A percentile compares a stretch with the other conserved stretches of the same genome.
Conservation (phyloP, 2,797 vertebrate genomes). For the Hipposideros larvatus region DNA sequence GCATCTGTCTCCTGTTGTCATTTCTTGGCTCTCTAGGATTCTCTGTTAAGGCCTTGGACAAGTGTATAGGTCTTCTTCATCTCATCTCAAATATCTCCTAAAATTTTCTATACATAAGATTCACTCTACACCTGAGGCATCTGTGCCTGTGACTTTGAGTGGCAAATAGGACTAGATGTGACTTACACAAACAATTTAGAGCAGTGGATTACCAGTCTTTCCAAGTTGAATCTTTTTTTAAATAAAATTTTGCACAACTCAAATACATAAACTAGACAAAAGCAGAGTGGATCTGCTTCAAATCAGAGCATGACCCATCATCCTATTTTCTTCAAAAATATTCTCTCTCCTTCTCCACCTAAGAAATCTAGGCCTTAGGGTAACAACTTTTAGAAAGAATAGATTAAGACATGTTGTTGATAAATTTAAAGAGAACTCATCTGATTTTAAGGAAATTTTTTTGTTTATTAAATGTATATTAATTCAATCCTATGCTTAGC, state of each 20-base stretch:
- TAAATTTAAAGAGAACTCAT: not conserved
- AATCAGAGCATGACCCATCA: not conserved
- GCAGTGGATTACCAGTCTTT: not conserved
- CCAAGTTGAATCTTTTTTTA: not conserved
- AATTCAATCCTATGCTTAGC: not conserved
- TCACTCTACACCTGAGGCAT: not conserved
- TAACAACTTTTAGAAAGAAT: not conserved
- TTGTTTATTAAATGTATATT: not conserved
- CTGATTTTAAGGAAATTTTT: constrained; percentile 14
- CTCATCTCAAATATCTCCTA: not conserved
- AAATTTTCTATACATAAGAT: not conserved
- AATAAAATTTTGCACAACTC: not conserved
- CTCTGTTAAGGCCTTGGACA: not conserved
- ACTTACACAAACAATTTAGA: not conserved
- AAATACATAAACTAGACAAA: not conserved
- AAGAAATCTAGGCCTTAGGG: not conserved
- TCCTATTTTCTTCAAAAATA: not conserved
- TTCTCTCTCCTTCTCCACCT: not conserved
- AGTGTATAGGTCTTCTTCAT: not conserved
- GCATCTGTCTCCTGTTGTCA: not conserved
- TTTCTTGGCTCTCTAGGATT: not conserved
- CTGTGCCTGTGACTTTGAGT: not conserved
- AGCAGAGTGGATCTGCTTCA: not conserved
- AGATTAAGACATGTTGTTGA: not conserved
- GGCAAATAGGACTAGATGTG: not conserved